Base-by-base conservation (phyloP, 92 coral and sea anemone genomes). In the Umimayanthus kanabou region DNA sequence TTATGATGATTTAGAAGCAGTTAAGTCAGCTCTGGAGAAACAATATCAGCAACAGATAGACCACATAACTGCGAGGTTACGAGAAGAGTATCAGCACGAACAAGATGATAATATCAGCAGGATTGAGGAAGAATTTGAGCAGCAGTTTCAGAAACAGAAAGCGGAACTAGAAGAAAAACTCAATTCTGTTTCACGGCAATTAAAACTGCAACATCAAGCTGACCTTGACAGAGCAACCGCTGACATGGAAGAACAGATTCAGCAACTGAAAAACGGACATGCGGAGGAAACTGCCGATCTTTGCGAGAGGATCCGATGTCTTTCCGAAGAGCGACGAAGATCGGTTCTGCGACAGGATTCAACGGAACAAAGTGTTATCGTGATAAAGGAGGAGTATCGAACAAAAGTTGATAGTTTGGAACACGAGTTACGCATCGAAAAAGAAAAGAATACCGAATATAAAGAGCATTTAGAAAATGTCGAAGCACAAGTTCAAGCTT, bases 241-340 rank as follows among this genome's bases (percentile, higher is more conserved):
- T 45, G 99, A 95, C 80, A 95, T 95, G 96, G 99, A 96, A 80
- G 99, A 96, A 39, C 99, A 96, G 93, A 92, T 96, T 87, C 98
- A 95, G 81, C 92, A 88, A 65, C 91, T 96, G 70, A 93, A 94
- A 81, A 90, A 91, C 73, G 94, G 95, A 30, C 94, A 95, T 82
- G 49, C 93, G 20, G 90, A 94, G 89, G 99, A 96, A 86, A 86
- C 94, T 28, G 95, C 96, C 88, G 99, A 95, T 42, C 90, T 92
- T 33, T 89, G 87, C 84, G 93, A 92, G 43, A 87, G 95, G 66
- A 73, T 96, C 39, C 94, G 96, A 77, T 94, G 93, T 77, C 91
- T 93, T 40, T 92, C 96, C 73, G 97, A 96, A 82, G 95, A 95
- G 50, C 96, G 96, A 69, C 87, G 96, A 74, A 85, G 92, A 82